These are phyloP conservation scores for Promerops cafer DNA, from an alignment of 2,113 vertebrate species.

Conservation along the genomic window DNA sequence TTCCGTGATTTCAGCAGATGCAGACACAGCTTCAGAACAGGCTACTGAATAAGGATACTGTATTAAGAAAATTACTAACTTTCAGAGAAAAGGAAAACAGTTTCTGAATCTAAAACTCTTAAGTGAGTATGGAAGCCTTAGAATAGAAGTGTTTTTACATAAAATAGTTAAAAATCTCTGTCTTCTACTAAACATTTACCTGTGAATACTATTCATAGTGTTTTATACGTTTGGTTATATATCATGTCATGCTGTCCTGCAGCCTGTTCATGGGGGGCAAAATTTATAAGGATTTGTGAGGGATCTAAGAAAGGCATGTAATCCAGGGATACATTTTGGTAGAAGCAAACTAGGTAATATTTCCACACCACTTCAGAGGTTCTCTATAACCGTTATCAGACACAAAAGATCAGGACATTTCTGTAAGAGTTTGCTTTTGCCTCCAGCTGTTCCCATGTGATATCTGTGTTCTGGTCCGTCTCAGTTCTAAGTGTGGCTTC, in stretches of 20 bases:
- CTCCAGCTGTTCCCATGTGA: not conserved
- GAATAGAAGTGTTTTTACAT: not conserved
- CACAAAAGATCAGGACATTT: not conserved
- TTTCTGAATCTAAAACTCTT: not conserved
- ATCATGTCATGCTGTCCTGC: not conserved
- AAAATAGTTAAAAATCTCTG: not conserved
- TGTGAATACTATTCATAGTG: not conserved
- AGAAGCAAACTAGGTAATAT: not conserved
- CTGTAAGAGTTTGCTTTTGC: not conserved
- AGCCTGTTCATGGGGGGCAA: not conserved
- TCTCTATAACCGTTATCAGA: not conserved
- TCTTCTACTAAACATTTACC: not conserved
- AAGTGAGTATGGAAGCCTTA: not conserved
- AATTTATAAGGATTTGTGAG: not conserved
- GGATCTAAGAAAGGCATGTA: not conserved
- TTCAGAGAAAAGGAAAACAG: not conserved
- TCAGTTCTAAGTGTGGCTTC: not conserved
- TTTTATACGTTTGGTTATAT: not conserved
- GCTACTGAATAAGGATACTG: not conserved
- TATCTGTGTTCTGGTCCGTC: not conserved
- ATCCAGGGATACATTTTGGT: not conserved
- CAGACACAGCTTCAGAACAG: not conserved
- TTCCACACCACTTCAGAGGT: not conserved
- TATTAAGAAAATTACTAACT: not conserved
- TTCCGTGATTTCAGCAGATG: not conserved